phyloP scores from a whole-genome alignment of 35 echinoderm and acorn worm genomes.

The Ptychodera flava region DNA sequence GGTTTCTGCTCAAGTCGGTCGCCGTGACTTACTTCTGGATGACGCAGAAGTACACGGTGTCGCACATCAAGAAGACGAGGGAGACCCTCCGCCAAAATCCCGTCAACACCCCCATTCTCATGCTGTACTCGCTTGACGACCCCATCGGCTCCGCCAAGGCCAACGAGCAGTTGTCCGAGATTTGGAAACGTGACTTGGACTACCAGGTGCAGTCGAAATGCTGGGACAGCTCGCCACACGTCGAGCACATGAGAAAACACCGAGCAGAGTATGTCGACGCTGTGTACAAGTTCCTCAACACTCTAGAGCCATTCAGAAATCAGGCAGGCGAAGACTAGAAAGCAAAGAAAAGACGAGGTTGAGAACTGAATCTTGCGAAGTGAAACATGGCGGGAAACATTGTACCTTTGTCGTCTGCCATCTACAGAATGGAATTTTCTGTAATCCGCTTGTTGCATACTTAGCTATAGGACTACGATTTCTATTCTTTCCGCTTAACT shows the following conservation, averaged over 20 bases:
- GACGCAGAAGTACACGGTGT: conserved; percentile 42
- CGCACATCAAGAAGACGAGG: conserved; percentile 29
- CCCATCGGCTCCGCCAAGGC: conserved; percentile 34
- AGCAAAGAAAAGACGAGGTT: no score
- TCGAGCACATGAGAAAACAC: conserved; percentile 36
- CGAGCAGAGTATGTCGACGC: conserved; percentile 35
- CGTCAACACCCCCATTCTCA: conserved; percentile 32
- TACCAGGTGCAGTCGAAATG: conserved; percentile 32
- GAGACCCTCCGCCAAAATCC: conserved; percentile 18
- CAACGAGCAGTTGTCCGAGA: conserved; percentile 24
- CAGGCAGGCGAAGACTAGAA: no score
- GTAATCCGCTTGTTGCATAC: no score
- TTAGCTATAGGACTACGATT: no score
- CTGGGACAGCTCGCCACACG: conserved; percentile 49
- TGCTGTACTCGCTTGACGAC: conserved; percentile 41
- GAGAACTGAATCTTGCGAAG: no score
- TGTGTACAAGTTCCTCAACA: conserved; percentile 24
- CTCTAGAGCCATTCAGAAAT: conserved; percentile 2
- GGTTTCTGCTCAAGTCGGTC: conserved; percentile 25
- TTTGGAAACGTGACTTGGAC: conserved; percentile 17
- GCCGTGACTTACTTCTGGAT: conserved; percentile 42
- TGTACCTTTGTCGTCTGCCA: no score
- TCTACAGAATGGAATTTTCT: no score
- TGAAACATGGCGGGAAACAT: no score
- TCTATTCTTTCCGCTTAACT: no score